Percentiles rank a stretch among this genome's conserved stretches.
Evolutionary conservation across 2,113 vertebrate species (phyloP).

Genomic region (Isichthys henryi): DNA sequence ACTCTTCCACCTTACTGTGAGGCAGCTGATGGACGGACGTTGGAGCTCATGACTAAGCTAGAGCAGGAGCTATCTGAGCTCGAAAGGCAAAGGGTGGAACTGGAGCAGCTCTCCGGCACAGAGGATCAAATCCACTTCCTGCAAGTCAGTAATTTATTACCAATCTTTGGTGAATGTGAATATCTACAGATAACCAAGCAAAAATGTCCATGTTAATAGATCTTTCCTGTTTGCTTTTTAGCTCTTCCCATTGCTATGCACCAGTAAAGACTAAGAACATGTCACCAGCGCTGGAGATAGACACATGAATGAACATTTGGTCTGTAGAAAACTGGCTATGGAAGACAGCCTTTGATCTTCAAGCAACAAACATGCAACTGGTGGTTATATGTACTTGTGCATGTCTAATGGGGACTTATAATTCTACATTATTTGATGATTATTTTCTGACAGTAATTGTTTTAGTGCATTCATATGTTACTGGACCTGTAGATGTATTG

Average conservation of each 20-base stretch:
- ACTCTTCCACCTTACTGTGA: not conserved
- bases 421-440: not conserved
- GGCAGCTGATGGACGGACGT: not conserved
- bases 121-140: constrained; percentile 54
- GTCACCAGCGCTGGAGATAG: not conserved
- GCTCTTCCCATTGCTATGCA: not conserved
- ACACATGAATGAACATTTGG: not conserved
- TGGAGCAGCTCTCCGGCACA: constrained; percentile 4
- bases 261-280: constrained; percentile 35
- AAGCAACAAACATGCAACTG: not conserved
- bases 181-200: not conserved
- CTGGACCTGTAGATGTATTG: not conserved
- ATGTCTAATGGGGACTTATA: not conserved
- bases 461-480: not conserved
- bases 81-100: not conserved
- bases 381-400: not conserved
- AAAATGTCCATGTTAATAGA: not conserved
- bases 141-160: constrained; percentile 39
- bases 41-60: not conserved
- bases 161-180: not conserved
- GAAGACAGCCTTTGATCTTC: not conserved
- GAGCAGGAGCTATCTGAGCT: constrained; percentile 29
- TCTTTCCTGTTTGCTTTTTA: not conserved
- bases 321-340: constrained; percentile 18
- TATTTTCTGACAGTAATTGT: not conserved